Evolutionary conservation across 2,888 invertebrate genomes (phyloP), one percentile per base, ranked within the genome.

Genomic region (Brachynemurus nebulosus): DNA sequence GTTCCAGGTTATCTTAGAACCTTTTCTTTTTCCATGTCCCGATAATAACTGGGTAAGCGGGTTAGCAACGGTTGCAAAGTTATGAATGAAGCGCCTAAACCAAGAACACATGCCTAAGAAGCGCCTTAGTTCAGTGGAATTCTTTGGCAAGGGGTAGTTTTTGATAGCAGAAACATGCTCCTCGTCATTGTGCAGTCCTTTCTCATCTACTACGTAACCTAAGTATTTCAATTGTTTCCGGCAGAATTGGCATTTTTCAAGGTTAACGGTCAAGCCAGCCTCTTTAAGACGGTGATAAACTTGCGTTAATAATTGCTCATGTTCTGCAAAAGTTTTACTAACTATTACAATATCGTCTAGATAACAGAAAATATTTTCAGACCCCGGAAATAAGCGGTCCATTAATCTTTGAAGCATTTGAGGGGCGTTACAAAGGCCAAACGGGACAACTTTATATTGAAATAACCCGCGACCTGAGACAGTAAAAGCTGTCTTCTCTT

Each of bases 381-480:
- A n/a, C n/a, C n/a, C n/a, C 7, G 5, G 34, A 11, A 12, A 6
- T 14, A 5, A 5, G 34, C 5, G n/a, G 7, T n/a, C 34, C 5
- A 34, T n/a, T 5, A 34, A 12, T 34, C 34, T 34, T n/a, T 34
- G 34, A 6, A 11, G 12, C 6, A 12, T 34, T 14, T 11, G n/a
- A 6, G 34, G n/a, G 7, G 34, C n/a, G 14, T 34, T 34, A 34
- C 5, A 14, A 14, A 34, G 5, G 7, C 34, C 34, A 14, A 34
- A 34, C 5, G 34, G 7, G 11, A 34, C 12, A 16, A 16, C 11
- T 27, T 40, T 2, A 36, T 8, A 19, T 36, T 39, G 12, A 12
- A 18, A 9, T 11, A 40, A 34, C 25, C 25, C 6, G 48, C 36
- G 33, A 44, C 51, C 8, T 50, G 33, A 7, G 9, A 37, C 17